Base-by-base conservation (phyloP, 2,797 vertebrate genomes). In the Tympanoctomys barrerae region DNA sequence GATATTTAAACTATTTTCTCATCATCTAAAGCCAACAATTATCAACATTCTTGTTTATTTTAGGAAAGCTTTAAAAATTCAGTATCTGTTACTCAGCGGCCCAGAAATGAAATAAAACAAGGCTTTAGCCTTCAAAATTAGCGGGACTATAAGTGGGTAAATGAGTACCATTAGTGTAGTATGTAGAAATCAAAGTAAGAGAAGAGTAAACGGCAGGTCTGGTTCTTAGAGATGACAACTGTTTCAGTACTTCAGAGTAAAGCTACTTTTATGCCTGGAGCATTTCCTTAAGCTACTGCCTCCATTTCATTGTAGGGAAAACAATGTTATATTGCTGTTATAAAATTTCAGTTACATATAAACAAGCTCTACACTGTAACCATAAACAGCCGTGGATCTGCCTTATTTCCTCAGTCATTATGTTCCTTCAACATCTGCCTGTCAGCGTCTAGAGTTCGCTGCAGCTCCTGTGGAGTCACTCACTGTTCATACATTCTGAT, bases 291-390 rank as follows among this genome's bases (percentile, higher is more conserved):
- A 80, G 90, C 75, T 84, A 78, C 86, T 57, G 33, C 93, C 75
- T 89, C 33, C 16, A 2, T 95, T 82, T 57, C 73, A 84, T 92
- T 68, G 46, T 82, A 49, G 5, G 28, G 33, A 94, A 59, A 87
- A 90, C 31, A 61, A 54, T 52, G 31, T 87, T 87, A 79, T 57
- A 90, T 66, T 57, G 61, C 42, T 42, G 31, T 64, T 86, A 80
- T 95, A 95, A 95, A 85, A 84, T 93, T 77, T 95, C 52, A 90
- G 95, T 85, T 86, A 86, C 68, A 77, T 81, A 64, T 73, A 96
- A 95, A 93, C 75, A 94, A 91, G 82, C 61, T 75, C 49, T 11
- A n/a, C 22, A 21, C 71, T 64, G 9, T 84, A 87, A 91, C 66
- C 84, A 95, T 95, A 94, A 95, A 92, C 64, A 71, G n/a, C 52